Base-by-base conservation (phyloP, 2,888 invertebrate genomes). In the Limnephilus lunatus region DNA sequence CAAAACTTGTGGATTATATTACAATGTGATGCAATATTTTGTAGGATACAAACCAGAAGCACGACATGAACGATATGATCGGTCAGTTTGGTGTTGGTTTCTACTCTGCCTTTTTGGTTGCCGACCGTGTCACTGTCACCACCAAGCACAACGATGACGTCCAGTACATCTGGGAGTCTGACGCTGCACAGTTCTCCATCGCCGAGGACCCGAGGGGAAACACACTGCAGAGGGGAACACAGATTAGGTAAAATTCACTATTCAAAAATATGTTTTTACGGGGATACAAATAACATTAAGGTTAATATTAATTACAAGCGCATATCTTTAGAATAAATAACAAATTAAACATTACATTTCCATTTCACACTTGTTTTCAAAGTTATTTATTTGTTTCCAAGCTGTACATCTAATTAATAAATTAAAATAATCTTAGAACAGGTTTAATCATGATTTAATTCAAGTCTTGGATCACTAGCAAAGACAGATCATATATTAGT, bases 61-160 rank as follows among this genome's bases (percentile, higher is more conserved):
- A 90, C 94, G 98, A 99, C 95, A 97, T 98, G 96, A 99, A 98
- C 95, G 99, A 99, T 96, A 98, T 99, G 97, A 99, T 99, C 96
- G 99, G 99, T 7, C 99, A 99, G 96, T 99, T 99, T 96, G 99
- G 99, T 95, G 99, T 99, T 94, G 99, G 99, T 93, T 99, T 99
- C 96, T 99, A 99, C 96, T 99, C 99, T 0, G 98, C 99, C 3
- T 99, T 99, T 96, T 97, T 99, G 95, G 99, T 99, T 92, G 99
- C 99, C 48, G 99, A 99, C 95, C 97, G 97, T 94, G 99, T 99
- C 86, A 97, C 99, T 89, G 99, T 99, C 1, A 98, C 98, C 1
- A 98, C 99, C 19, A 99, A 99, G 95, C 97, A 99, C 95, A 99
- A 99, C 95, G 98, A 98, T 94, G 99, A 99, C 95, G 97, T 97